Evolutionary conservation across 2,888 invertebrate genomes (phyloP).

Genomic region (Norana najaformis): DNA sequence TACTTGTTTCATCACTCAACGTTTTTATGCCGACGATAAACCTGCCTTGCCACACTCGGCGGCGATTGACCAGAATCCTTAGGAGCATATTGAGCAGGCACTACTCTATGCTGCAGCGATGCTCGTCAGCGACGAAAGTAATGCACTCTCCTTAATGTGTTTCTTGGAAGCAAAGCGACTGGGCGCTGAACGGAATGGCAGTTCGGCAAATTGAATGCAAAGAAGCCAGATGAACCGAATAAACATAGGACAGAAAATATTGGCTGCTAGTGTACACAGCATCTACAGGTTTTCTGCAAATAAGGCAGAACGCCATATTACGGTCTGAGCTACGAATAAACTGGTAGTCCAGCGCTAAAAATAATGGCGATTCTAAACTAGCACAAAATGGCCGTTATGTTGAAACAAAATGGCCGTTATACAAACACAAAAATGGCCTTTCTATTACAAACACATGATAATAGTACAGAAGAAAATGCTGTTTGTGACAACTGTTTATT

Average conservation of each 20-base stretch:
- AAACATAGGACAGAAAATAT: background rate
- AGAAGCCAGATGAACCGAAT: background rate
- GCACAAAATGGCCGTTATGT: background rate
- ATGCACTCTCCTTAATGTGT: conserved; percentile 13
- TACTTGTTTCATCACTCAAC: background rate
- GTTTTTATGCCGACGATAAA: no score
- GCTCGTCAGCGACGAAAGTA: background rate
- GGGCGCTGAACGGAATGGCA: background rate
- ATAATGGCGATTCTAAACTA: background rate
- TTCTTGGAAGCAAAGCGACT: background rate
- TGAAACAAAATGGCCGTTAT: background rate
- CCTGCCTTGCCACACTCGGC: no score
- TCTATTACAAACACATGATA: background rate
- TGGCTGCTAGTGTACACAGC: background rate
- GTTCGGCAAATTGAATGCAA: background rate
- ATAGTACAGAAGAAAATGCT: background rate
- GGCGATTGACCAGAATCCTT: background rate
- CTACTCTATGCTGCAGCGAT: background rate
- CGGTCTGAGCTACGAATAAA: background rate
- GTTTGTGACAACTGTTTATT: background rate
- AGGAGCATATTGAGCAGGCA: background rate
- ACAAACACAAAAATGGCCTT: background rate
- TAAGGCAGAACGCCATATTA: background rate
- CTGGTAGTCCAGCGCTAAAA: background rate
- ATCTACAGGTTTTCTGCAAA: background rate